Base-by-base conservation (phyloP, 2,797 vertebrate species). In the Lycodopsis pacificus region DNA sequence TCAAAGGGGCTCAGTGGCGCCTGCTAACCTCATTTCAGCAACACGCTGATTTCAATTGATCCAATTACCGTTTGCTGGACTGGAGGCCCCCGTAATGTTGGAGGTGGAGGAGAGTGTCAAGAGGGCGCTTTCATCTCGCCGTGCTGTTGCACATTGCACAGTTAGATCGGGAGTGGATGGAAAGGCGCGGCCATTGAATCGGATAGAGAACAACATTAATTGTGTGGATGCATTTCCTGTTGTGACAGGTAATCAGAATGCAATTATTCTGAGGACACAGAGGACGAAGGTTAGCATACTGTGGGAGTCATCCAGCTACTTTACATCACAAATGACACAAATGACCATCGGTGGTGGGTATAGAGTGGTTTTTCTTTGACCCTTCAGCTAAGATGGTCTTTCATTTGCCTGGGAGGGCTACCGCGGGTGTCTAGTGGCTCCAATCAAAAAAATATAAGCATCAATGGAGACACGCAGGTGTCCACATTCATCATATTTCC, bases 1-100 rank as follows among this genome's bases (percentile, higher is more conserved):
- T 88, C 64, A 76, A 48, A 83, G 65, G 68, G 79, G 68, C 69
- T 77, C 67, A 72, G 85, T 86, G 77, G 69, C 65, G 68, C 76
- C 72, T 44, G 61, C 77, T 83, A 77, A 84, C 80, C 72, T 89
- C 67, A 88, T 89, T 91, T 79, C 84, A 82, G 59, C 75, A 38
- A 66, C 77, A 20, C 14, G 32, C 48, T 77, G 73, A 89, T 89
- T 92, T 90, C 76, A 76, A 91, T 87, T 87, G 86, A 84, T 90
- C 86, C 87, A 90, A 89, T 94, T 92, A 90, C 76, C 38, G 17
- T 83, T 84, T 80, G 84, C 76, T 68, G 82, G 66, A 84, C 76
- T 54, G 65, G 81, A 77, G 49, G 49, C 44, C 64, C 57, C 67
- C 22, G 0, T 30, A 48, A 59, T 46, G 71, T 73, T 48, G 46